Conservation (phyloP, 2,797 vertebrate species). For the Lacerta bilineata region DNA sequence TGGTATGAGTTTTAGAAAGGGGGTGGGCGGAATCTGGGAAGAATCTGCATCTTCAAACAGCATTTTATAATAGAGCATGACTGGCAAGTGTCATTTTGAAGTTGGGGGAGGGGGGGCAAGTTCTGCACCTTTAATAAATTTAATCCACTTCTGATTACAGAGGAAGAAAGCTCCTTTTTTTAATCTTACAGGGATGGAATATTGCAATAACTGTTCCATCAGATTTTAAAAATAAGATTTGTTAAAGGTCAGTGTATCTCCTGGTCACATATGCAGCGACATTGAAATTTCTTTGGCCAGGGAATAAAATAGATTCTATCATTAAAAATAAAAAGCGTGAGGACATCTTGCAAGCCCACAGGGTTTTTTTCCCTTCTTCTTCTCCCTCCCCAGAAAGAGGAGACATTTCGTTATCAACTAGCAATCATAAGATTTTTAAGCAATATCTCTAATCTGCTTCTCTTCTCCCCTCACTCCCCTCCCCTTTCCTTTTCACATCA, state of each 20-base stretch:
- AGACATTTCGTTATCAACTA: slow-evolving; percentile 85
- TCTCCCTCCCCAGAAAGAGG: slow-evolving; percentile 72
- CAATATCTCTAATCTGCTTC: slow-evolving; percentile 85
- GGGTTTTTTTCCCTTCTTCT: slow-evolving; percentile 65
- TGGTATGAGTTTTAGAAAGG: slow-evolving; percentile 55
- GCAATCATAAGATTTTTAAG: slow-evolving; percentile 86
- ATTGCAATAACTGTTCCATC: slow-evolving; percentile 87
- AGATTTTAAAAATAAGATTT: slow-evolving; percentile 89
- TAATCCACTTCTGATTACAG: slow-evolving; percentile 83
- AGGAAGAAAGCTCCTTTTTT: slow-evolving; percentile 80
- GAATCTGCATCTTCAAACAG: slow-evolving; percentile 62
- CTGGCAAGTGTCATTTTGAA: slow-evolving; percentile 75
- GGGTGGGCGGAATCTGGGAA: slow-evolving; percentile 37
- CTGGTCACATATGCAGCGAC: slow-evolving; percentile 86
- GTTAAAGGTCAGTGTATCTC: slow-evolving; percentile 92
- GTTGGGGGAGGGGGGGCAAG: slow-evolving; percentile 55
- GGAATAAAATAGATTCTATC: slow-evolving; percentile 93
- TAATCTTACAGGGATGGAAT: slow-evolving; percentile 85
- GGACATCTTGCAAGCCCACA: slow-evolving; percentile 82
- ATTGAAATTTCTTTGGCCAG: slow-evolving; percentile 86
- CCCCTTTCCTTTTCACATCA: slow-evolving; percentile 84
- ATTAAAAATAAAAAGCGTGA: slow-evolving; percentile 86
- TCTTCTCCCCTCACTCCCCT: slow-evolving; percentile 69
- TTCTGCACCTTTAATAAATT: slow-evolving; percentile 83
- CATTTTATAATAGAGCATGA: slow-evolving; percentile 77